A percentile compares a stretch with the other conserved stretches of the same genome.
Conservation (phyloP, 1,140 invertebrate species). For the Brachionus angularis region DNA sequence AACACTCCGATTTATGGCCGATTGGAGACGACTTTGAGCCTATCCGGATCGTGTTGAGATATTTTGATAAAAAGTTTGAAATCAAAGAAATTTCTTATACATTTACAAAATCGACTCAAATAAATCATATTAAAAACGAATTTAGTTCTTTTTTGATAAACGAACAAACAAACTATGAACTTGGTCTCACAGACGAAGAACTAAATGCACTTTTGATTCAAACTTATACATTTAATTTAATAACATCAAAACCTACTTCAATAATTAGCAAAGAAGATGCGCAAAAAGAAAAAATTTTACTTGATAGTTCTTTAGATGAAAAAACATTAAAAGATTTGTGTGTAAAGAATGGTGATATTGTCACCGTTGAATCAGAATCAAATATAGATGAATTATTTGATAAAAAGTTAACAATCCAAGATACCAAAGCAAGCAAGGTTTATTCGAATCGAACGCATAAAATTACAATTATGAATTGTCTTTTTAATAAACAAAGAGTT, state of each 20-base stretch:
- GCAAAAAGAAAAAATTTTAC: background rate
- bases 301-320: background rate
- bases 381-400: background rate
- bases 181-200: slow-evolving; percentile 20
- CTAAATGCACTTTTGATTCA: background rate
- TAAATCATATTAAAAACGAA: slow-evolving; percentile 10
- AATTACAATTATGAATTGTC: slow-evolving; percentile 19
- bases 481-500: background rate
- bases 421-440: background rate
- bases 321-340: background rate
- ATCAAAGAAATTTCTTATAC: slow-evolving; percentile 2
- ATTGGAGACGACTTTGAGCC: slow-evolving; percentile 17
- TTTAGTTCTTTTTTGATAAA: background rate
- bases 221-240: slow-evolving; percentile 9
- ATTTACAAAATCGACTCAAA: background rate
- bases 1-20: slow-evolving; percentile 1
- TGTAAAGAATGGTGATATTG: background rate
- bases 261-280: slow-evolving; percentile 3
- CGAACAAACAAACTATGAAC: slow-evolving; percentile 10
- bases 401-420: background rate
- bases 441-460: slow-evolving; percentile 4
- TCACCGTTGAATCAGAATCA: slow-evolving; percentile 14
- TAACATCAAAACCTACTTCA: background rate
- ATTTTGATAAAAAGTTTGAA: slow-evolving; percentile 7
- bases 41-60: background rate